phyloP scores from a whole-genome alignment of 2,113 vertebrate genomes.

The cattle (Bos taurus) region ARS-UCD2.0 NC_037330.1:69660501-69661000 shows the following conservation, averaged over 20 bases:
- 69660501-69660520: slow-evolving; percentile 87
- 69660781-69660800: slow-evolving; percentile 69
- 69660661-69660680: slow-evolving; percentile 77
- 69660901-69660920: slow-evolving; percentile 36
- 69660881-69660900: slow-evolving; percentile 36
- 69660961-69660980: background rate
- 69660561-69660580: slow-evolving; percentile 85
- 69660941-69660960: slow-evolving; percentile 25
- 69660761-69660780: slow-evolving; percentile 70
- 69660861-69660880: slow-evolving; percentile 48
- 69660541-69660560: slow-evolving; percentile 76
- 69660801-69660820: slow-evolving; percentile 56
- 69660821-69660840: slow-evolving; percentile 65
- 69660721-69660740: slow-evolving; percentile 74
- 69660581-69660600: slow-evolving; percentile 88
- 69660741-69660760: slow-evolving; percentile 78
- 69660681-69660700: slow-evolving; percentile 69
- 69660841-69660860: slow-evolving; percentile 76
- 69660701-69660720: slow-evolving; percentile 74
- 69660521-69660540: slow-evolving; percentile 74
- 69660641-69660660: slow-evolving; percentile 84
- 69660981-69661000: background rate
- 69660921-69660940: slow-evolving; percentile 7
- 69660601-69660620: slow-evolving; percentile 84
- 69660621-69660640: slow-evolving; percentile 76